Evolutionary conservation across 2,888 invertebrate genomes (phyloP), one percentile per base, ranked within the genome.

Genomic region (Dione juno): DNA sequence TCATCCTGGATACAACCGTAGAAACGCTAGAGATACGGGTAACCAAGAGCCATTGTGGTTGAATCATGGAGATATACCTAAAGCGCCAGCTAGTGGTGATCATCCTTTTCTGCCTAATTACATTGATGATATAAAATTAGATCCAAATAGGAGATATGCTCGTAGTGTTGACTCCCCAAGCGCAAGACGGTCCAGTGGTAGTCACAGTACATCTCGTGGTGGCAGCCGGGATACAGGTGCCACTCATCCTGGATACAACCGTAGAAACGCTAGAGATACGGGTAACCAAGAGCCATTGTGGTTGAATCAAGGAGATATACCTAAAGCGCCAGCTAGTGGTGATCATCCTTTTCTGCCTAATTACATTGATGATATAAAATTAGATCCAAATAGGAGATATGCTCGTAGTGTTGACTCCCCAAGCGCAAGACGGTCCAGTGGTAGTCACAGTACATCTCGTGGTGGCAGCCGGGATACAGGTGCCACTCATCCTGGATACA

Each of bases 401-500:
- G 82, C 75, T 41, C 82, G 80, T 66, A 85, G 80, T 71, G 74
- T 79, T 8, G 82, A 82, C 70, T 85, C 79, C 3, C 81, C 80
- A 0, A 82, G 82, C 67, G 81, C 81, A 10, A 82, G 74, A 53
- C 77, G 79, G 37, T 78, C 80, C 16, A 81, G 83, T 6, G 81
- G 83, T 6, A 78, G 82, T 57, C 79, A 79, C 57, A 74, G 76
- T 16, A 74, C 78, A 1, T 77, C 80, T 3, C 77, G 77, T 40
- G 72, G 81, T 21, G n/a, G n/a, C n/a, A 79, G 78, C 63, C 73
- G 80, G 3, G 75, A 83, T 53, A 84, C 84, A 8, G 84, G 84
- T 8, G 70, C 81, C 7, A 83, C 84, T 5, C 83, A 84, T 70
- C 83, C 85, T 11, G 86, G 84, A 13, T 84, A 84, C 73, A 84